Evolutionary conservation across 2,888 invertebrate species (phyloP), one percentile per base, ranked within the genome.

Genomic region (Megalurothrips usitatus): DNA sequence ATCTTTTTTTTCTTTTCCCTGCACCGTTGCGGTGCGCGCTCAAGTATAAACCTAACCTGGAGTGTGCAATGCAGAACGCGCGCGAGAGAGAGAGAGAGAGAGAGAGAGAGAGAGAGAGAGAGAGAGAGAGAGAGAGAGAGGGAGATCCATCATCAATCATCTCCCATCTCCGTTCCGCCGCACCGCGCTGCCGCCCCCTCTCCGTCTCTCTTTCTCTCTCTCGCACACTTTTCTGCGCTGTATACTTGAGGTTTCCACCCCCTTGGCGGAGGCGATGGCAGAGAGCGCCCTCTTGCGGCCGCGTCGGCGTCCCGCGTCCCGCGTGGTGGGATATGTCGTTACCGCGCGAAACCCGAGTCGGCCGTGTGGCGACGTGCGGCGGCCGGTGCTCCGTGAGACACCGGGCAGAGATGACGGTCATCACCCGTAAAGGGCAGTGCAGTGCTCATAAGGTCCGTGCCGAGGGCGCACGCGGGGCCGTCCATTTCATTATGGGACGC

Each of bases 361-460:
- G 58, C 58, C n/a, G n/a, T 58, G 58, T 26, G 68, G 23, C 11
- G 34, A 43, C 6, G 23, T 68, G n/a, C 68, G 23, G 23, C 26
- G n/a, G 23, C n/a, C 68, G 19, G 68, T 75, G 11, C 26, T 75
- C 23, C 26, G 23, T 26, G 68, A 26, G 68, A 75, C 68, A 75
- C 68, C 26, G 26, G 26, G 68, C 68, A 75, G 23, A 75, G 26
- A 75, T 75, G 68, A 75, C 68, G 23, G 68, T 75, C 68, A 75
- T 75, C 68, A 75, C 6, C 19, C 58, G 14, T 17, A 58, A 17
- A 58, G 58, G 58, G 58, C 58, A 58, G 58, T 19, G 23, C n/a
- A 26, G 68, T n/a, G 23, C 12, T 12, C 68, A 23, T 75, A 75
- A 75, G 68, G 68, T 10, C 26, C 68, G 34, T 8, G 68, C 68